Conservation (phyloP, 2,797 vertebrate species). For the Echiichthys vipera region DNA sequence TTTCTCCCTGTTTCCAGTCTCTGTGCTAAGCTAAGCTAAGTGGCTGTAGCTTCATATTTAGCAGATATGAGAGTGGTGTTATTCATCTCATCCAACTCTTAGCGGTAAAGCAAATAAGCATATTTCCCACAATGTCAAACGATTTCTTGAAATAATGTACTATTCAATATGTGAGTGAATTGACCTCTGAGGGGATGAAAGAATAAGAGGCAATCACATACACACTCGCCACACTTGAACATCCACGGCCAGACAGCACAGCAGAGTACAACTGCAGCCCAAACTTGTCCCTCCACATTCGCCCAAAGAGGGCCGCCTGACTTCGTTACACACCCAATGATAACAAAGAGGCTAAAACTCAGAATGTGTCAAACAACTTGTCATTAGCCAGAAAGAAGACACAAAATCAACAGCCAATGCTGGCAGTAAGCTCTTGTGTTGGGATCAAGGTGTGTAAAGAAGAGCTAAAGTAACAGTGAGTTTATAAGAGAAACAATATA, state of each 20-base stretch:
- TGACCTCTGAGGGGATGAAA: not conserved
- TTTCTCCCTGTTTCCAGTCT: not conserved
- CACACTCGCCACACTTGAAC: not conserved
- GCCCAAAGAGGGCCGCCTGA: slow-evolving; percentile 6
- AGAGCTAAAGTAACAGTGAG: slow-evolving; percentile 53
- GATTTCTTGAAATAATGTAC: not conserved
- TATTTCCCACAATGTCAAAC: not conserved
- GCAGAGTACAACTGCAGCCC: slow-evolving; percentile 4
- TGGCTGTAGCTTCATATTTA: not conserved
- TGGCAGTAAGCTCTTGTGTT: slow-evolving; percentile 59
- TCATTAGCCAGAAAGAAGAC: slow-evolving; percentile 48
- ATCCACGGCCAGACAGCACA: not conserved
- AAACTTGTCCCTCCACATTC: slow-evolving; percentile 57
- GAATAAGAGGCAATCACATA: not conserved
- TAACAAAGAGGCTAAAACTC: slow-evolving; percentile 59
- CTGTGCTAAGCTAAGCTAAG: not conserved
- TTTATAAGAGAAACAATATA: slow-evolving; percentile 46
- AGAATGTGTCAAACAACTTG: slow-evolving; percentile 59
- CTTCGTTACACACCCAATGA: slow-evolving; percentile 51
- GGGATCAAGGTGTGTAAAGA: slow-evolving; percentile 65
- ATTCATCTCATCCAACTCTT: not conserved
- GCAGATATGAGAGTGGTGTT: not conserved
- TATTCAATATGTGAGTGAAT: not conserved
- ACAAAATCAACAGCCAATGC: slow-evolving; percentile 59
- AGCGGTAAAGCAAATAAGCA: not conserved